Base-by-base conservation (phyloP, 2,113 vertebrate species). In the Mormyrus iriodes region DNA sequence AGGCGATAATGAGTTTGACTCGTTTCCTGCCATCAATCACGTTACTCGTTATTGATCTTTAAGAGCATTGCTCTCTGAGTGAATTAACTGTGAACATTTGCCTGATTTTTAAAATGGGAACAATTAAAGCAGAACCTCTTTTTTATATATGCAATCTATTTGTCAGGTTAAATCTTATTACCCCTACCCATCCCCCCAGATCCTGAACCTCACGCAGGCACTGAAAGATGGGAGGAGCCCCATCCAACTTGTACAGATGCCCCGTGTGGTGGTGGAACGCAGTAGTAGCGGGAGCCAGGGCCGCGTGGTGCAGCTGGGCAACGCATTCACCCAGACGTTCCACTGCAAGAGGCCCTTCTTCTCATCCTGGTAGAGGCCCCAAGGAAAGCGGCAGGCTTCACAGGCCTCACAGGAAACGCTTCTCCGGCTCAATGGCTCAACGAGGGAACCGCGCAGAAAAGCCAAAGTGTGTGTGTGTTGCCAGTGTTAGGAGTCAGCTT, bases 301-400 rank as follows among this genome's bases (percentile, higher is more conserved):
- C 0, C 96, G 97, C 1, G 95, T 99, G 24, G 96, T 97, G 76
- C 97, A 98, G 0, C 94, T 97, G 51, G 96, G 96, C 91, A 97
- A 96, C 2, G 95, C 96, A 0, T 99, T 99, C 93, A 99, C 98
- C 1, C 98, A 99, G 93, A 99, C 97, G 3, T 96, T 99, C 91
- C 97, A 98, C 92, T 98, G 97, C 96, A 97, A 98, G 92, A 97
- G 98, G 89, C 98, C 98, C 0, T 99, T 99, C 91, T 99, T 99
- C 92, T 96, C 98, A 84, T 98, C 97, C 90, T 99, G 98, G 98
- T 99, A 97, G 95, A 83, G 44, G 44, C 44, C 17, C 21, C 12
- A 44, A 17, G 44, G 90, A 88, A 53, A 86, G 83, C 73, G 51
- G 48, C 61, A 27, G 65, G 69, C 69, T 55, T 88, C 21, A 13